phyloP scores from a whole-genome alignment of 2,888 invertebrate species.

The Apamea epomidion region DNA sequence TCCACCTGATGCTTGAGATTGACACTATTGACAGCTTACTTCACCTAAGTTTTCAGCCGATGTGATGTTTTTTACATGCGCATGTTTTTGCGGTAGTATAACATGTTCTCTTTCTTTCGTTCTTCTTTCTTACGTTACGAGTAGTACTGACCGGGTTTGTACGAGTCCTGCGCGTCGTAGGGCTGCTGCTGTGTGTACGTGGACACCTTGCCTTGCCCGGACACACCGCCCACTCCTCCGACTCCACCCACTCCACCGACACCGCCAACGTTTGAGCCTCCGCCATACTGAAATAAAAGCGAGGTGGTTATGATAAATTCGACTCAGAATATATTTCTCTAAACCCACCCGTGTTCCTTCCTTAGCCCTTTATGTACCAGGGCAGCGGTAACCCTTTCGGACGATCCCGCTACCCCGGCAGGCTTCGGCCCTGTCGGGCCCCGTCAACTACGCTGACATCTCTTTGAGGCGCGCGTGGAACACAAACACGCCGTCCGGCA shows the following conservation, averaged over 20 bases:
- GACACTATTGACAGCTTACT: not conserved
- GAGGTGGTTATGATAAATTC: no score
- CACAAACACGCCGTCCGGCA: no score
- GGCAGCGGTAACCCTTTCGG: no score
- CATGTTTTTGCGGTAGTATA: not conserved
- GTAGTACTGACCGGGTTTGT: conserved; percentile 77
- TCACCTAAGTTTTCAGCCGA: not conserved
- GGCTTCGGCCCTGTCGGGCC: no score
- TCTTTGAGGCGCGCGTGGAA: no score
- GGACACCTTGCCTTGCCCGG: conserved; percentile 82
- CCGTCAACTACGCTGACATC: no score
- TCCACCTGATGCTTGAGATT: not conserved
- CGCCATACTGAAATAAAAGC: conserved; percentile 77
- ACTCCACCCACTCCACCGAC: conserved; percentile 79
- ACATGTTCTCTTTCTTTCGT: not conserved
- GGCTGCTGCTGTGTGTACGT: conserved; percentile 83
- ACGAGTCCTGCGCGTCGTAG: conserved; percentile 86
- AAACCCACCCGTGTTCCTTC: no score
- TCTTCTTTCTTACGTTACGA: not conserved
- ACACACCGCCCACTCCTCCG: conserved; percentile 83
- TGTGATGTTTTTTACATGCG: not conserved
- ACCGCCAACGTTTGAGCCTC: conserved; percentile 81
- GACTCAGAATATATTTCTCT: no score
- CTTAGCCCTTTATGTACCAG: no score
- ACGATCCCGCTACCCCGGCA: no score